Conservation (phyloP, 2,888 invertebrate species). For the Calameuta filiformis region DNA sequence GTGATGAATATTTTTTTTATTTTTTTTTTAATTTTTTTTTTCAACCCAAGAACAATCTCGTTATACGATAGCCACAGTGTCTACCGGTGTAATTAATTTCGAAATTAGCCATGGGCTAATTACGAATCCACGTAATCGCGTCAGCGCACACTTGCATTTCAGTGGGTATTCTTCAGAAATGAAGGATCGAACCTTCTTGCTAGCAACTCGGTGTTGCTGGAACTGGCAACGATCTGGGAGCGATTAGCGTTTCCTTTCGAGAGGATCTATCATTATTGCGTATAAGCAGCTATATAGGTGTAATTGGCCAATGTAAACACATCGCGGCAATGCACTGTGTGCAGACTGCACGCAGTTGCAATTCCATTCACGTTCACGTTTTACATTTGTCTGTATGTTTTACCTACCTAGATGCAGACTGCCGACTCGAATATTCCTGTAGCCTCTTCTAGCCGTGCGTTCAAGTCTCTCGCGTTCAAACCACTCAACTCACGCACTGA, state of each 20-base stretch:
- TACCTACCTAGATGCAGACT: conserved; percentile 45
- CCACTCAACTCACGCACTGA: conserved; percentile 50
- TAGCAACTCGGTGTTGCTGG: background rate
- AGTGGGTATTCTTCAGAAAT: background rate
- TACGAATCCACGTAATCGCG: background rate
- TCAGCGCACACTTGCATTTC: background rate
- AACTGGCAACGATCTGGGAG: background rate
- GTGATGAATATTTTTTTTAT: background rate
- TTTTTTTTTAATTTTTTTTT: background rate
- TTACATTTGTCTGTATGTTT: conserved; percentile 21
- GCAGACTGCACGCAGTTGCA: conserved; percentile 22
- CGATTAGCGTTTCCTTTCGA: background rate
- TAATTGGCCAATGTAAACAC: conserved; percentile 43
- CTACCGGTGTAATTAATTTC: background rate
- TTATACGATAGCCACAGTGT: background rate
- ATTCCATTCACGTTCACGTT: conserved; percentile 28
- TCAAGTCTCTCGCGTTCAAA: conserved; percentile 45
- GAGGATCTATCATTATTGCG: conserved; percentile 40
- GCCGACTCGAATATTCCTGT: conserved; percentile 42
- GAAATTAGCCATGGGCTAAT: background rate
- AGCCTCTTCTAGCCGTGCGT: conserved; percentile 44
- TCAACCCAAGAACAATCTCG: background rate
- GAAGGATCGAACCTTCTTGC: background rate
- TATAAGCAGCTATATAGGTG: conserved; percentile 35
- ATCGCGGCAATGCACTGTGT: conserved; percentile 12